Evolutionary conservation across 2,888 invertebrate genomes (phyloP).

Genomic region (Gymnoscelis rufifasciata): DNA sequence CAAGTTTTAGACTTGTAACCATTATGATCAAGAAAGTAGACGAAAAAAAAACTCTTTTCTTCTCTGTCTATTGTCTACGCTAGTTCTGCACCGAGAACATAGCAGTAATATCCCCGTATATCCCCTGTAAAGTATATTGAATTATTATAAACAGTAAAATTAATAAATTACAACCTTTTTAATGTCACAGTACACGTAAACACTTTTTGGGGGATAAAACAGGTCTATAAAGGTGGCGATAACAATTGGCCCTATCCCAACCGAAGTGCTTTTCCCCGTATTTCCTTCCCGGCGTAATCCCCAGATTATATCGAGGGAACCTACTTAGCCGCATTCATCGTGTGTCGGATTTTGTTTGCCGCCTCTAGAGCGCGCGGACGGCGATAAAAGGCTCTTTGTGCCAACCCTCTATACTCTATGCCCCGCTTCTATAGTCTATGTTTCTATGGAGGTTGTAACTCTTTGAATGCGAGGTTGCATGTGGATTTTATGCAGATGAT

Average conservation of each 20-base stretch:
- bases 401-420: slow-evolving; percentile 34
- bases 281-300: slow-evolving; percentile 31
- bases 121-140: no score
- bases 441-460: slow-evolving; percentile 44
- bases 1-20: no score
- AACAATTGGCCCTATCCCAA: slow-evolving; percentile 5
- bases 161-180: no score
- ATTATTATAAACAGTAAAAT: no score
- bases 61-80: no score
- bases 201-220: background rate
- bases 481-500: slow-evolving; percentile 22
- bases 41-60: no score
- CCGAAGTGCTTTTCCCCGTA: slow-evolving; percentile 17
- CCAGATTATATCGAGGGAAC: slow-evolving; percentile 47
- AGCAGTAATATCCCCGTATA: no score
- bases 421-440: slow-evolving; percentile 1
- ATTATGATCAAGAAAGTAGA: no score
- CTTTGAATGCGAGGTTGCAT: slow-evolving; percentile 59
- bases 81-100: no score
- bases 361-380: slow-evolving; percentile 43
- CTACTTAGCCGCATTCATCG: slow-evolving; percentile 54
- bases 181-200: background rate
- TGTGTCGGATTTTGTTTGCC: slow-evolving; percentile 57
- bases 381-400: slow-evolving; percentile 72
- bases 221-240: background rate